Evolutionary conservation across 2,113 vertebrate genomes (phyloP).

Genomic region (Plecotus auritus): DNA sequence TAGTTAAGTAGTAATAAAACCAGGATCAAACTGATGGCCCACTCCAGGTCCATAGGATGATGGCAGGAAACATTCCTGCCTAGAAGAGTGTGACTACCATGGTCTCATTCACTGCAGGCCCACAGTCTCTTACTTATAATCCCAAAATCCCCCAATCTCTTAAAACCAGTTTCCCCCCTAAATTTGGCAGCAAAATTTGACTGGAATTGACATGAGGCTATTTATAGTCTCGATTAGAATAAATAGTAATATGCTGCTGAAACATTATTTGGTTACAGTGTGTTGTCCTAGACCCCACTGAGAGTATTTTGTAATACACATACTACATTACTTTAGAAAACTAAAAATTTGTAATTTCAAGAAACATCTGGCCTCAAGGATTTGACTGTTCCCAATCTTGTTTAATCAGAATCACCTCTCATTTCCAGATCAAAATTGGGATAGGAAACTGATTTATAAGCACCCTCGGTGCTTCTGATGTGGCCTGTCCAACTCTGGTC

Average conservation of each 20-base stretch:
- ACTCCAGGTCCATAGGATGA: neutral
- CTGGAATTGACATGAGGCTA: neutral
- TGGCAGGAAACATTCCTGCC: neutral
- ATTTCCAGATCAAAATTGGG: neutral
- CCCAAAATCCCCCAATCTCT: neutral
- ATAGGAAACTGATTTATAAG: neutral
- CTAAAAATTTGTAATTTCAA: neutral
- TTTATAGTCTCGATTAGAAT: neutral
- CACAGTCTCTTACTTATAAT: neutral
- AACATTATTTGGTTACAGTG: neutral
- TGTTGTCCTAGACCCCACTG: neutral
- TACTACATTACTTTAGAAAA: neutral
- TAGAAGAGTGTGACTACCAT: neutral
- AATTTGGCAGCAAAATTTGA: slow-evolving; percentile 7
- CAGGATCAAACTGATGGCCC: neutral
- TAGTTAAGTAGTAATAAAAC: neutral
- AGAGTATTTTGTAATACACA: neutral
- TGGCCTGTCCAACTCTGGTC: neutral
- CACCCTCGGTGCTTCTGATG: neutral
- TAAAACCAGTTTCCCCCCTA: neutral
- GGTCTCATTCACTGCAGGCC: neutral
- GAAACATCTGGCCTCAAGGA: neutral
- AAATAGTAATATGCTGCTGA: neutral
- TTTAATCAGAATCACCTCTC: slow-evolving; percentile 6
- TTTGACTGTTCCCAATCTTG: neutral